These are phyloP conservation scores for Spilogale gracilis DNA, from an alignment of 2,113 vertebrate genomes.

Conservation along the genomic window DNA sequence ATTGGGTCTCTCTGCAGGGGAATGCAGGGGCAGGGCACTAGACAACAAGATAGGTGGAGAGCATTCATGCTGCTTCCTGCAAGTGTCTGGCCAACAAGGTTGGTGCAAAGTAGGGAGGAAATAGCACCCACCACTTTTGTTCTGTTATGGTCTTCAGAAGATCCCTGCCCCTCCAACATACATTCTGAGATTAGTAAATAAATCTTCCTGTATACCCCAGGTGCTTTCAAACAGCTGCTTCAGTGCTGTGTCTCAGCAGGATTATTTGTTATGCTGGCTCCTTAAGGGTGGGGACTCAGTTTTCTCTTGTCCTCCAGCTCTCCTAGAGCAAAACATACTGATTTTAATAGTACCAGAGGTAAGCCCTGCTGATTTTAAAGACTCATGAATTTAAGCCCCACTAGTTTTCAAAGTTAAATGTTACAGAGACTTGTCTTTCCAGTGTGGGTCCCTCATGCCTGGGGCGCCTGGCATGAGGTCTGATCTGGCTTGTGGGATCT, in stretches of 20 bases:
- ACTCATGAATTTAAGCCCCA: background rate
- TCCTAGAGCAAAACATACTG: background rate
- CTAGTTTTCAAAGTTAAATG: background rate
- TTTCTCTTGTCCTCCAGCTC: background rate
- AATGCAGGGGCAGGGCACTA: background rate
- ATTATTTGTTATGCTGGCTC: background rate
- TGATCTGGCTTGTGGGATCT: background rate
- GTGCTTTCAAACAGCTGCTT: background rate
- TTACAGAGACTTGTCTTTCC: background rate
- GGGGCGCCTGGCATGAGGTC: background rate
- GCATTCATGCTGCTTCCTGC: background rate
- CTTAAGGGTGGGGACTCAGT: background rate
- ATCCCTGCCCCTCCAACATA: background rate
- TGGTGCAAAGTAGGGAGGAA: background rate
- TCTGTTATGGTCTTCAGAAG: background rate
- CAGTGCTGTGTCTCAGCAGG: background rate
- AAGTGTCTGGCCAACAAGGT: background rate
- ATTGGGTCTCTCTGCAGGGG: background rate
- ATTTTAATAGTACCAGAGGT: background rate
- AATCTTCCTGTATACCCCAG: background rate
- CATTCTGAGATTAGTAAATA: background rate
- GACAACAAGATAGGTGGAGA: background rate
- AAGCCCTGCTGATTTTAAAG: background rate
- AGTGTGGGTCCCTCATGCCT: background rate
- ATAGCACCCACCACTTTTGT: background rate